Evolutionary conservation across 2,888 invertebrate species (phyloP).

Genomic region (Homarus gammarus): DNA sequence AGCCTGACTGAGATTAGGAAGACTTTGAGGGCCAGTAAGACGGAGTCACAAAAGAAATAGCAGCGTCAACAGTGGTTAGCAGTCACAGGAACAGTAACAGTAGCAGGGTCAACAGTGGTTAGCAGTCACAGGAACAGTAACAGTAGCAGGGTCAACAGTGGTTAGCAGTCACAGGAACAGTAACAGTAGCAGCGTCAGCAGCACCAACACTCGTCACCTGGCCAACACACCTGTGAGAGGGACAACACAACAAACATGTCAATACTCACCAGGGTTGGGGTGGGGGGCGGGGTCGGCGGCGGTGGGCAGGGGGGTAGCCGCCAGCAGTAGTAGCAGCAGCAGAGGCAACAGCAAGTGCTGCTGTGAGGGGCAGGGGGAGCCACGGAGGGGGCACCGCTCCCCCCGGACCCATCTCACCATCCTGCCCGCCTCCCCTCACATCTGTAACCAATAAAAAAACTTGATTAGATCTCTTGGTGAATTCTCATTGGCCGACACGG

Average conservation of each 20-base stretch:
- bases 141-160: too few species aligned
- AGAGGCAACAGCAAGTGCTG: slow-evolving; percentile 28
- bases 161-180: too few species aligned
- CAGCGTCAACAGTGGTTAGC: too few species aligned
- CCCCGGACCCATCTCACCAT: slow-evolving; percentile 53
- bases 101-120: too few species aligned
- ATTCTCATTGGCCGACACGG: neutral
- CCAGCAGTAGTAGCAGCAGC: slow-evolving; percentile 24
- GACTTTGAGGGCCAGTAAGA: too few species aligned
- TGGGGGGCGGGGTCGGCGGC: slow-evolving; percentile 28
- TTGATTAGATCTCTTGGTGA: neutral
- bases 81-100: too few species aligned
- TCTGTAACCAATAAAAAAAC: slow-evolving; percentile 24
- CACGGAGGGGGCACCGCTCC: slow-evolving; percentile 50
- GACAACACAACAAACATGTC: too few species aligned
- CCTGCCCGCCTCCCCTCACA: slow-evolving; percentile 55
- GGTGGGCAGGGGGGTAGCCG: neutral
- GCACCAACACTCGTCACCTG: neutral
- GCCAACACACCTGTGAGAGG: neutral
- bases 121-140: too few species aligned
- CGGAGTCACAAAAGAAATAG: too few species aligned
- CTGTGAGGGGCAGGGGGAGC: slow-evolving; percentile 41
- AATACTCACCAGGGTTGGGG: slow-evolving; percentile 28
- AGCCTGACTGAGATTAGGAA: too few species aligned
- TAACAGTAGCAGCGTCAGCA: too few species aligned